Base-by-base conservation (phyloP, 2,797 vertebrate species). In the Eulemur mongoz region DNA sequence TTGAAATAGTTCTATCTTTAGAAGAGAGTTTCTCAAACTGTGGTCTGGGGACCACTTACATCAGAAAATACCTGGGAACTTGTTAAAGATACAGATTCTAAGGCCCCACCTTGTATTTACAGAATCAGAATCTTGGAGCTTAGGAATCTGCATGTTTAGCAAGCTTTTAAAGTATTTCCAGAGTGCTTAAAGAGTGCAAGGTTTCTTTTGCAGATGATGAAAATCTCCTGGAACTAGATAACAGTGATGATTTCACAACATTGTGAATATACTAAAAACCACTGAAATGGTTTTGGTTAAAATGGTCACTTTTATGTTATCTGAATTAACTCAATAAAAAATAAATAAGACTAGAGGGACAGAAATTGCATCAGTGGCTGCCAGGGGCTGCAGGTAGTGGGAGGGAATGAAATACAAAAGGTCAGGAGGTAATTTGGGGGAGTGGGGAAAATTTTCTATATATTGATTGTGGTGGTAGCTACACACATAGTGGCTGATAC, bases 1-100 rank as follows among this genome's bases (percentile, higher is more conserved):
- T 27, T 84, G 45, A 93, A 93, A 75, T 45, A 72, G 40, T 59
- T 92, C 79, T 91, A 20, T 52, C 11, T 38, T 96, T 85, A 79
- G 78, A 88, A 14, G n/a, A 81, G 52, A 86, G 48, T 23, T 59
- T 76, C 40, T 85, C 61, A 82, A 45, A 82, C 89, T 73, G 50
- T 89, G 50, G 20, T 73, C 69, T 92, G 15, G 30, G 27, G 30
- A 89, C 35, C n/a, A 63, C 32, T n/a, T 69, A 54, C 1, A 0
- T 81, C 38, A 89, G 69, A 48, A 89, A 89, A 57, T 12, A 54
- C 7, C 40, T 79, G 23, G 9, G 30, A 7, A 67, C 35, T 85
- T 73, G 14, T 72, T 69, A 48, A 85, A 82, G 82, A 45, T 83
- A 13, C 12, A 38, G 57, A 91, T 75, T 69, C n/a, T 13, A 50